Evolutionary conservation across 2,113 vertebrate genomes (phyloP), one percentile per base, ranked within the genome.

Genomic region (Noturus placidus): DNA sequence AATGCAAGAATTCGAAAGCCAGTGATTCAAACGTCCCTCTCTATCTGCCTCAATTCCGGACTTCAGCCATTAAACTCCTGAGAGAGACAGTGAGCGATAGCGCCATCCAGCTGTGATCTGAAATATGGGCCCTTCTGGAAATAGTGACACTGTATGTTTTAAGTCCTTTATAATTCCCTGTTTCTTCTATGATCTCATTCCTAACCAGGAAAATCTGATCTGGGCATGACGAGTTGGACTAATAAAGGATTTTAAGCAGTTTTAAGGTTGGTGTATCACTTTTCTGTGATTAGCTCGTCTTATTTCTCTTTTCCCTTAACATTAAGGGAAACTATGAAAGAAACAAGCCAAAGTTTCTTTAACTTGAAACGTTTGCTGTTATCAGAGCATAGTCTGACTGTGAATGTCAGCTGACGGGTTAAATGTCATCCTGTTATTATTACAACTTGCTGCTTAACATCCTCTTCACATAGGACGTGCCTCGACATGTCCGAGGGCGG

Each of bases 1-100:
- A 72, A 0, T 19, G 77, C 0, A 87, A 78, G 3, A 88, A 88
- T 79, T 87, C 81, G 0, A 87, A 9, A 9, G 4, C 25, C 67
- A 27, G 63, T 13, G 54, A 89, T 90, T 91, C 81, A 88, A 87
- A 90, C 0, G 91, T 95, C 74, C 89, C 94, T 3, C 93, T 96
- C 0, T 99, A 99, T 4, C 74, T 98, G 93, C 97, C 98, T 0
- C 98, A 99, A 83, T 99, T 97, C 91, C 96, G 93, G 90, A 91
- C 94, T 92, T 89, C 92, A 0, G 35, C 90, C 57, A 89, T 88
- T 38, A 95, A 93, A 83, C 93, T 91, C 52, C 92, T 91, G 7
- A 92, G 93, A 89, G 35, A 86, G 8, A 93, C 92, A 89, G 87
- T 77, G 90, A 89, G 88, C 76, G 93, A 93, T 22, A 67, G 57